Evolutionary conservation across 2,113 vertebrate species (phyloP), one percentile per base, ranked within the genome.

Genomic region (Strix uralensis): DNA sequence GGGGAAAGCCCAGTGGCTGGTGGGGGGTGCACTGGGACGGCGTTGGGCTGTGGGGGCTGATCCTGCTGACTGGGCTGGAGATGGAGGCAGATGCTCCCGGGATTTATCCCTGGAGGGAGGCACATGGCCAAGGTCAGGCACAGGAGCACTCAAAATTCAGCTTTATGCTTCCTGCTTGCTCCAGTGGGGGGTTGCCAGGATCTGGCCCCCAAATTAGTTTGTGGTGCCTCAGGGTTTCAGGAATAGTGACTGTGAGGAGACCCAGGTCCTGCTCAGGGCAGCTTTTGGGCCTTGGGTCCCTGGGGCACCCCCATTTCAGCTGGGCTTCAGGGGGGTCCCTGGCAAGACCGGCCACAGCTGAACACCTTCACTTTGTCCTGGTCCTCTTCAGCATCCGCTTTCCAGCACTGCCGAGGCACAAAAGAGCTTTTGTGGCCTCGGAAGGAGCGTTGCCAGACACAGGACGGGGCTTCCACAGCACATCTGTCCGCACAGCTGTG

Each of bases 401-500:
- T 81, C 61, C 70, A 40, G 69, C 0, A 3, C 75, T 65, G 75
- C 66, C 4, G 12, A 82, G 67, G 46, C 84, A 91, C 80, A 78
- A 74, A 89, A 59, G 90, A 90, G 72, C 78, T 67, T 63, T 79
- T 59, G 73, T 67, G 82, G 83, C n/a, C 57, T n/a, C 2, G 0
- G 61, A 14, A 70, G 34, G 63, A 81, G 75, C 12, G 1, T 66
- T 87, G 55, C 15, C 65, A 91, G 90, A 55, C 57, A 42, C 52
- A 36, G 67, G 71, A 55, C 1, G 2, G 26, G 51, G 18, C 34
- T 91, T 74, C 63, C 87, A 32, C 34, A 19, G 42, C 62, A 88
- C 89, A 94, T 91, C 93, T 91, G 83, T 86, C 29, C 2, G 4
- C 92, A 89, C 86, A 94, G 91, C 94, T 96, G 96, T 44, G 82